These are phyloP conservation scores for Todiramphus saurophagus DNA, from an alignment of 2,113 vertebrate genomes.

Conservation along the genomic window DNA sequence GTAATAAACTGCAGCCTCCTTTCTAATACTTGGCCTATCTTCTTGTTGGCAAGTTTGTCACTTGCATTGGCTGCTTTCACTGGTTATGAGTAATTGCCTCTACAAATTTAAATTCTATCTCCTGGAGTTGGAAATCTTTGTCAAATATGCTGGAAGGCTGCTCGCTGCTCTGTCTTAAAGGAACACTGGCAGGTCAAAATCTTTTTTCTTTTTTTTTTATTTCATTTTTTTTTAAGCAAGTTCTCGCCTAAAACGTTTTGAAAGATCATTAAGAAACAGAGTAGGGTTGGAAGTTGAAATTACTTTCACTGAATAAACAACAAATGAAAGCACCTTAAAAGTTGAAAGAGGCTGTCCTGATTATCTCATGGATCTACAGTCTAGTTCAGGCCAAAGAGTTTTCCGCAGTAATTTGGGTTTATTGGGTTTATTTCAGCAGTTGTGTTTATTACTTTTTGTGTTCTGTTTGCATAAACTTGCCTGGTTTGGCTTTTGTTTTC, in stretches of 20 bases:
- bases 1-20: constrained; percentile 10
- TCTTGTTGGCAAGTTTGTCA: background rate
- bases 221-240: background rate
- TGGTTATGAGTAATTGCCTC: constrained; percentile 52
- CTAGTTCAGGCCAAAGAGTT: background rate
- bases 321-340: background rate
- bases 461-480: background rate
- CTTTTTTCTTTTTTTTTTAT: background rate
- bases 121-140: background rate
- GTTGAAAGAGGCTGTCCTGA: background rate
- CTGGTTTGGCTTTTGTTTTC: constrained; percentile 16
- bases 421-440: background rate
- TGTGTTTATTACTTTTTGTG: background rate
- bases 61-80: constrained; percentile 7
- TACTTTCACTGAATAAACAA: background rate
- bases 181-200: background rate
- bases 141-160: background rate
- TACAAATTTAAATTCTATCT: constrained; percentile 29
- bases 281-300: background rate
- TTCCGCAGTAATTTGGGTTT: background rate
- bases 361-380: background rate
- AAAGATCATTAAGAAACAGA: background rate
- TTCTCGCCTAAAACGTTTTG: background rate
- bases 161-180: background rate
- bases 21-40: constrained; percentile 28